A percentile compares a stretch with the other conserved stretches of the same genome.
Evolutionary conservation across 2,888 invertebrate species (phyloP).

Genomic region (Ennomos erosarius): DNA sequence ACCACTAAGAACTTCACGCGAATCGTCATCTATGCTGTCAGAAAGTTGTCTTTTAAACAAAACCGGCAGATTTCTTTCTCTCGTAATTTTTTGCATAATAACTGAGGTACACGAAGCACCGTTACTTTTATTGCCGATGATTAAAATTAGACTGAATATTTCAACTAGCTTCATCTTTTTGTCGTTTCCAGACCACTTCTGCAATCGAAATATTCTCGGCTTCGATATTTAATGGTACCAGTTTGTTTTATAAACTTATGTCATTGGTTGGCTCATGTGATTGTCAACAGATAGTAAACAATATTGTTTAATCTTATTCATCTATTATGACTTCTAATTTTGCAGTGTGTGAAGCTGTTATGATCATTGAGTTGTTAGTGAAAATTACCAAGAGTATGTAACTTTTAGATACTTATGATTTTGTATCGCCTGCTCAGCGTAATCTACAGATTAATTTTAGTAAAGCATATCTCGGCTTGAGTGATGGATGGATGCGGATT

Average conservation of each 20-base stretch:
- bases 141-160: background rate
- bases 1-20: background rate
- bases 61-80: background rate
- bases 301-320: conserved; percentile 16
- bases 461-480: too few relatives aligned
- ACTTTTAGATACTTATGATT: too few relatives aligned
- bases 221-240: conserved; percentile 17
- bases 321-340: conserved; percentile 8
- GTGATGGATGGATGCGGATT: too few relatives aligned
- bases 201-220: conserved; percentile 9
- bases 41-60: conserved; percentile 7
- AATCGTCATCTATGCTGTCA: conserved; percentile 3
- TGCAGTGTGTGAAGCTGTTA: background rate
- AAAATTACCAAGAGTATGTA: too few relatives aligned
- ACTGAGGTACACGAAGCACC: background rate
- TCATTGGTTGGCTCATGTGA: conserved; percentile 20
- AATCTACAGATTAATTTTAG: too few relatives aligned
- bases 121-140: background rate
- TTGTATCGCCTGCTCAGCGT: too few relatives aligned
- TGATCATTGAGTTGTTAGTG: too few relatives aligned
- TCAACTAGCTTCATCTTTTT: conserved; percentile 10
- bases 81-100: background rate
- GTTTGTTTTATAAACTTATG: conserved; percentile 23
- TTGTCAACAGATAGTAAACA: conserved; percentile 27
- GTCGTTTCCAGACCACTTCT: background rate